phyloP scores from a whole-genome alignment of 2,797 vertebrate genomes.

The Centroberyx gerrardi region DNA sequence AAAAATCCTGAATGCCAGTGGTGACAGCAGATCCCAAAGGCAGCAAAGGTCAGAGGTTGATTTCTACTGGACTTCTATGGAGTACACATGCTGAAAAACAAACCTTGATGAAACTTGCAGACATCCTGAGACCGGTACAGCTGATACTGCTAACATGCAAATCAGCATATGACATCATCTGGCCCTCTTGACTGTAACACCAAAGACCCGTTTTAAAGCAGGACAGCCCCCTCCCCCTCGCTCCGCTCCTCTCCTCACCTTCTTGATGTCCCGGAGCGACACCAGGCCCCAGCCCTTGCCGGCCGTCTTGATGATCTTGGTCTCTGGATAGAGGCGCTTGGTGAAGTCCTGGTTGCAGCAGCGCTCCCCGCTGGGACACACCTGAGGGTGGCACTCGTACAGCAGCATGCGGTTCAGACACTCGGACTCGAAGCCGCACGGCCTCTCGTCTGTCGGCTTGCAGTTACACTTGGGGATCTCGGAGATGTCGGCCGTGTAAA shows the following conservation, averaged over 20 bases:
- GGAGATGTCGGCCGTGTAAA: conserved; percentile 94
- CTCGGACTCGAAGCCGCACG: conserved; percentile 96
- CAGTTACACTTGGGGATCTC: conserved; percentile 99
- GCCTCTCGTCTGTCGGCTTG: conserved; percentile 92
- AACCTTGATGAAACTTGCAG: too few relatives aligned
- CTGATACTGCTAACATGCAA: too few relatives aligned
- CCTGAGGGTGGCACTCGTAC: conserved; percentile 98
- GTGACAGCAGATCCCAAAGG: too few relatives aligned
- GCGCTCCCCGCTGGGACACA: conserved; percentile 91
- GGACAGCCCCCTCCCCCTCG: too few relatives aligned
- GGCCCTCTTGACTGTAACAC: too few relatives aligned
- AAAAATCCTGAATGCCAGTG: too few relatives aligned
- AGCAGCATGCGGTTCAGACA: conserved; percentile 98
- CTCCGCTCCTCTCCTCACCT: conserved; percentile 82
- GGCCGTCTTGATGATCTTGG: conserved; percentile 95
- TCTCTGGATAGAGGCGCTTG: conserved; percentile 96
- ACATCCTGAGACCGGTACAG: too few relatives aligned
- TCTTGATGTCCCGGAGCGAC: conserved; percentile 94
- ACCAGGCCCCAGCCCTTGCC: conserved; percentile 98
- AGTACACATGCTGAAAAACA: too few relatives aligned
- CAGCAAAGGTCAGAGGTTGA: too few relatives aligned
- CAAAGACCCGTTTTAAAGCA: too few relatives aligned
- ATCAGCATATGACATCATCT: too few relatives aligned
- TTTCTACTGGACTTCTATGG: too few relatives aligned
- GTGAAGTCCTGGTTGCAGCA: conserved; percentile 99